Evolutionary conservation across 2,888 invertebrate genomes (phyloP).

Genomic region (Caradrina clavipalpis): DNA sequence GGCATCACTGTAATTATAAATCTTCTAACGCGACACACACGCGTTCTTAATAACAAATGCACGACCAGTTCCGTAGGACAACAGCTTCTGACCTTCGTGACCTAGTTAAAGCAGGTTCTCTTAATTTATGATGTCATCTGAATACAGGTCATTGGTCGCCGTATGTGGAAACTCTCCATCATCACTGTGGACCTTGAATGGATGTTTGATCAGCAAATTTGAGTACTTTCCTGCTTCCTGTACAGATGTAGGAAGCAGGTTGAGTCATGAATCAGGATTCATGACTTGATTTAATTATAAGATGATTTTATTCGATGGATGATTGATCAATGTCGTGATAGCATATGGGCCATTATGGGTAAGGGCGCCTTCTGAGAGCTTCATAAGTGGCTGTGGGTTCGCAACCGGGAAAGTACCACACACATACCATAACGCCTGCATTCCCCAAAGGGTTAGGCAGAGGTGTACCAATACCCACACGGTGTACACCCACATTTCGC

Average conservation of each 20-base stretch:
- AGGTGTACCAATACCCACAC: no score
- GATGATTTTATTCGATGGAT: not conserved
- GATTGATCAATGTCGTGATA: no score
- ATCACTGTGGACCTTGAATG: not conserved
- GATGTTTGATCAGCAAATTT: not conserved
- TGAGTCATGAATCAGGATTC: not conserved
- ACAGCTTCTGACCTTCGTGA: constrained; percentile 29
- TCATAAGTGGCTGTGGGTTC: no score
- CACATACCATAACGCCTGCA: no score
- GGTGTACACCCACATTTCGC: no score
- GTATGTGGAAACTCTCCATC: not conserved
- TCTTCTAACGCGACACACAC: constrained; percentile 1
- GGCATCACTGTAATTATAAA: no score
- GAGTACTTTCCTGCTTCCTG: constrained; percentile 24
- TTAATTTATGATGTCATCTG: constrained; percentile 37
- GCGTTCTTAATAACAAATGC: constrained; percentile 15
- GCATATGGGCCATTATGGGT: no score
- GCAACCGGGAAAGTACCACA: no score
- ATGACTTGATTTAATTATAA: not conserved
- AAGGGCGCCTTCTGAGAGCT: no score
- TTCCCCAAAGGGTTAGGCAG: no score
- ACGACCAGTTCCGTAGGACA: constrained; percentile 6
- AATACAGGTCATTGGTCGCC: constrained; percentile 5
- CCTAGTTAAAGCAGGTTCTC: constrained; percentile 40
- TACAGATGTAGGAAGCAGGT: no score